phyloP scores from a whole-genome alignment of 2,888 invertebrate genomes.

The Drosophila subsilvestris region DNA sequence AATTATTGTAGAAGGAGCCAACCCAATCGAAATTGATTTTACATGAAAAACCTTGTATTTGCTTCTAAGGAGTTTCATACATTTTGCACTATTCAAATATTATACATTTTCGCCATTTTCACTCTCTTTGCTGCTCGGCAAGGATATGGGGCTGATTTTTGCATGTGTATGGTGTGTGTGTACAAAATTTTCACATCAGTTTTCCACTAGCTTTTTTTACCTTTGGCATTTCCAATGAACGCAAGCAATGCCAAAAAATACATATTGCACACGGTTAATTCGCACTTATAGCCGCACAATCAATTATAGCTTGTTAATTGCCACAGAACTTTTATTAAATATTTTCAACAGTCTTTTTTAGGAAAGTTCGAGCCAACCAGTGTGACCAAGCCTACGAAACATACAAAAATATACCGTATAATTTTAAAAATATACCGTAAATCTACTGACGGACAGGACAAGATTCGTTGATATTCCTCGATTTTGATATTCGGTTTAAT shows the following conservation, averaged over 20 bases:
- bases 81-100: conserved; percentile 6
- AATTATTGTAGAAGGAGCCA: conserved; percentile 63
- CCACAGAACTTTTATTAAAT: conserved; percentile 54
- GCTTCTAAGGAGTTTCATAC: conserved; percentile 13
- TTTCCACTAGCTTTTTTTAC: conserved; percentile 71
- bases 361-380: conserved; percentile 62
- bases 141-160: conserved; percentile 54
- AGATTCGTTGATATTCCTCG: too few relatives aligned
- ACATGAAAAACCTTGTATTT: conserved; percentile 40
- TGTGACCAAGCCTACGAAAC: too few relatives aligned
- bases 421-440: background rate
- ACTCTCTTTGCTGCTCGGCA: conserved; percentile 28
- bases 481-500: too few relatives aligned
- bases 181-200: conserved; percentile 60
- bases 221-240: conserved; percentile 83
- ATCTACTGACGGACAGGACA: too few relatives aligned
- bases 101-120: conserved; percentile 54
- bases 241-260: conserved; percentile 81
- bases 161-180: conserved; percentile 48
- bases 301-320: conserved; percentile 42
- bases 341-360: conserved; percentile 70
- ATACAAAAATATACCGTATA: background rate
- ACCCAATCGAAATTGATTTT: conserved; percentile 68
- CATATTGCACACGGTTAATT: conserved; percentile 73
- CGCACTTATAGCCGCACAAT: conserved; percentile 54